Evolutionary conservation across 2,888 invertebrate genomes (phyloP).

Genomic region (Diloba caeruleocephala): DNA sequence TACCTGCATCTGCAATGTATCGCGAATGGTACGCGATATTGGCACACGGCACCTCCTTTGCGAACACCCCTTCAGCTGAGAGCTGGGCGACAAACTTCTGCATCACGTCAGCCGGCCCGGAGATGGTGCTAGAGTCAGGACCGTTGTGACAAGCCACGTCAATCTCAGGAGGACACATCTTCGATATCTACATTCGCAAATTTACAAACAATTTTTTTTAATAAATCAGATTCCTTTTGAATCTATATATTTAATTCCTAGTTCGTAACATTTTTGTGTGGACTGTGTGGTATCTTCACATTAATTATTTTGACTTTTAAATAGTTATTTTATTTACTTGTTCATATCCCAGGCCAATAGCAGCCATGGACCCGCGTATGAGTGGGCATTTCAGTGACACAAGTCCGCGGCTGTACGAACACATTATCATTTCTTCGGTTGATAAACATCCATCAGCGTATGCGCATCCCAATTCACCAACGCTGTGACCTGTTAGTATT

Average conservation of each 20-base stretch:
- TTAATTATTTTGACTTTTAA: background rate
- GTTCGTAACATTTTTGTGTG: no score
- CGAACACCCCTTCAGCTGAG: conserved; percentile 62
- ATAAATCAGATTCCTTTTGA: no score
- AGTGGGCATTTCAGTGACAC: conserved; percentile 90
- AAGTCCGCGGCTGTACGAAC: conserved; percentile 93
- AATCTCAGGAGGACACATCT: conserved; percentile 77
- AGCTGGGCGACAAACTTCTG: conserved; percentile 80
- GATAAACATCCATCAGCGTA: conserved; percentile 96
- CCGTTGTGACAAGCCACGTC: conserved; percentile 93
- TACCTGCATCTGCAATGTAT: conserved; percentile 91
- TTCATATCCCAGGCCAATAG: conserved; percentile 91
- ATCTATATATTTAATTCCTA: no score
- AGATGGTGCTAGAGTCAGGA: conserved; percentile 92
- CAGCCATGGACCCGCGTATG: conserved; percentile 94
- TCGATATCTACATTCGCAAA: conserved; percentile 69
- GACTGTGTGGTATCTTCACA: no score
- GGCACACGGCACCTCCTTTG: conserved; percentile 83
- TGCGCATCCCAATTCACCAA: conserved; percentile 97
- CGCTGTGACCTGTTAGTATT: conserved; percentile 71
- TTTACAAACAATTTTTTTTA: no score
- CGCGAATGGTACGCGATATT: conserved; percentile 95
- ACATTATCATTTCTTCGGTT: conserved; percentile 93
- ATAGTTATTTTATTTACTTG: conserved; percentile 64
- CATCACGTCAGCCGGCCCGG: conserved; percentile 90